Conservation (phyloP, 2,888 invertebrate species). For the Tortricodes alternella region DNA sequence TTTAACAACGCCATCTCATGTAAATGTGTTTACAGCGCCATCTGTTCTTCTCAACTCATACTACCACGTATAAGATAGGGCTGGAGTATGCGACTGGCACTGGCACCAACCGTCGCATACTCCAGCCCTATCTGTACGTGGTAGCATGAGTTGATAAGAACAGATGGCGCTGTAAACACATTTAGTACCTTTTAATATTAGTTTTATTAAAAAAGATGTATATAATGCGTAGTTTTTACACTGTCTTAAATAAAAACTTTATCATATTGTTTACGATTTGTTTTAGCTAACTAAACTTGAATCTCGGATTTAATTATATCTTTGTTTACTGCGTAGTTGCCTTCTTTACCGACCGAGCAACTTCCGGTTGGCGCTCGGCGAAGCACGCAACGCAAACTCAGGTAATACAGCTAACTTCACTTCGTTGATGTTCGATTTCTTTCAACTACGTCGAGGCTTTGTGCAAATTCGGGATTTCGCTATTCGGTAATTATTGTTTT, state of each 20-base stretch:
- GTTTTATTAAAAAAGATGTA: not conserved
- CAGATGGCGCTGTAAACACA: conserved; percentile 20
- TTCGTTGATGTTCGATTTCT: conserved; percentile 78
- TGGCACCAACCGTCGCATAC: no score
- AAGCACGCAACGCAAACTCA: conserved; percentile 73
- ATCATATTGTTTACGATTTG: not conserved
- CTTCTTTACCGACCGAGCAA: conserved; percentile 62
- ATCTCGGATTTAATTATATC: not conserved
- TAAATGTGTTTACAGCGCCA: conserved; percentile 8
- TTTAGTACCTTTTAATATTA: not conserved
- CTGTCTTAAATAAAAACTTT: not conserved
- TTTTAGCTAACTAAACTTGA: not conserved
- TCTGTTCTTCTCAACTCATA: not conserved
- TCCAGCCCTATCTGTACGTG: no score
- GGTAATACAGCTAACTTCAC: conserved; percentile 69
- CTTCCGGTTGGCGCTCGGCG: conserved; percentile 77
- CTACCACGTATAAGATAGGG: no score
- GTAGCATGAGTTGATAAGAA: not conserved
- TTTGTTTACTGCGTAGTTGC: conserved; percentile 63
- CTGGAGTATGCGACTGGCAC: no score
- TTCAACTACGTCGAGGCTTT: conserved; percentile 76
- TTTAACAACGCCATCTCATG: no score
- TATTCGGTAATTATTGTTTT: conserved; percentile 79
- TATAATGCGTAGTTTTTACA: not conserved
- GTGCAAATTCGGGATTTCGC: conserved; percentile 72